Conservation (phyloP, 2,113 vertebrate genomes). For the Morphnarchus princeps region DNA sequence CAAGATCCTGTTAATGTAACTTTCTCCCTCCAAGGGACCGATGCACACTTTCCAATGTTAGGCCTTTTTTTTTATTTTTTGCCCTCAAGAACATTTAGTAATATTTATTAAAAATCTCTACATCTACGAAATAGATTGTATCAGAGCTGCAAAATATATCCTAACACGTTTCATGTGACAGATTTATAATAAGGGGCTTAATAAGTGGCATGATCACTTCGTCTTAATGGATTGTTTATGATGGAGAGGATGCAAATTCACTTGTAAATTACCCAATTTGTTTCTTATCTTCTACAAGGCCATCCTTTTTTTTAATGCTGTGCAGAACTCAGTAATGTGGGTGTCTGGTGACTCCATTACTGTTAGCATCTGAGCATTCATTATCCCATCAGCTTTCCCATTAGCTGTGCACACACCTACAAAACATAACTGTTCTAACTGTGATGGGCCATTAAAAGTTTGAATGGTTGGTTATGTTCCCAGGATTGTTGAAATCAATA, state of each 20-base stretch:
- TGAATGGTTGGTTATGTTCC: conserved; percentile 2
- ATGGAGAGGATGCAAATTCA: not conserved
- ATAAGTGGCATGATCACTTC: not conserved
- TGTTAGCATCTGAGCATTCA: not conserved
- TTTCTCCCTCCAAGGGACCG: not conserved
- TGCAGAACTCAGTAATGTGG: not conserved
- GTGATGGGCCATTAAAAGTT: not conserved
- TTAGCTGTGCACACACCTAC: not conserved
- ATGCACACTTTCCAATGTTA: not conserved
- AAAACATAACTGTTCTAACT: not conserved
- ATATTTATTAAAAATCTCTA: not conserved
- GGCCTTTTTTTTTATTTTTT: not conserved
- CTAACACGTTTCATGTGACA: not conserved
- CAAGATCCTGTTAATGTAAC: not conserved
- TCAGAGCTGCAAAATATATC: not conserved
- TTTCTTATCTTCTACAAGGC: not conserved
- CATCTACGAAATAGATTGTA: not conserved
- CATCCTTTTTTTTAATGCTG: not conserved
- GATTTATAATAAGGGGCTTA: not conserved
- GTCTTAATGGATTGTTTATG: not conserved
- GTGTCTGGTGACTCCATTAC: not conserved
- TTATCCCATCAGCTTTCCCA: not conserved
- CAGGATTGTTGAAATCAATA: not conserved
- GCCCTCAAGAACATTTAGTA: not conserved
- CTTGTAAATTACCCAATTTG: not conserved